Evolutionary conservation across 1,140 invertebrate species (phyloP), one percentile per base, ranked within the genome.

Genomic region (Rhopalosiphum padi): DNA sequence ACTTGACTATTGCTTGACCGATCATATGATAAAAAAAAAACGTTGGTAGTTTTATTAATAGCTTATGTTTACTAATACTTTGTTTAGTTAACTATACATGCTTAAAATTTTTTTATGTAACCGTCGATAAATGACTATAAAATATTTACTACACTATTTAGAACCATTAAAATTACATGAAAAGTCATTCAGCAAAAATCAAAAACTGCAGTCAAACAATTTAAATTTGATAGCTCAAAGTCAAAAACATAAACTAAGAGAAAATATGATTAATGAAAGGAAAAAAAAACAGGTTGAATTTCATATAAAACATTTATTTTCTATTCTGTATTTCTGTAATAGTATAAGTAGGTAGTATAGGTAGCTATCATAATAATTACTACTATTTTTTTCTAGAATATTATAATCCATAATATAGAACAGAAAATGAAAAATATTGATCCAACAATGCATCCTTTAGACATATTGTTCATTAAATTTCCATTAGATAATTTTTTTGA

Each of bases 261-360:
- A 90, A 53, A 41, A 90, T n/a, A 90, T 37, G 35, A 90, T 88
- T 48, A n/a, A 88, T n/a, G 87, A 48, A 51, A 51, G 1, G 21
- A 35, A 89, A 35, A 89, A 89, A 89, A 30, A 35, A 35, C 11
- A n/a, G 30, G 51, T 86, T 41, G 21, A 46, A 43, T 86, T 86
- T 68, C 30, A n/a, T 68, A 68, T n/a, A 25, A 55, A 25, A 55
- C 53, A 60, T 60, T 8, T 9, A 5, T 60, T 15, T n/a, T 68
- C 48, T 51, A 18, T n/a, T 15, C 60, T 68, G 4, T n/a, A 60
- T 46, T 11, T 46, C 9, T 46, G 8, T 46, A 46, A 46, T 46
- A 46, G 7, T 46, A 30, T 23, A 30, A n/a, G 60, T 68, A n/a
- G 60, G 4, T 68, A n/a, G 9, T 9, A 25, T 25, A 8, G 25